A percentile compares a stretch with the other conserved stretches of the same genome.
Evolutionary conservation across 2,888 invertebrate genomes (phyloP).

Genomic region (Orchesella flavescens): DNA sequence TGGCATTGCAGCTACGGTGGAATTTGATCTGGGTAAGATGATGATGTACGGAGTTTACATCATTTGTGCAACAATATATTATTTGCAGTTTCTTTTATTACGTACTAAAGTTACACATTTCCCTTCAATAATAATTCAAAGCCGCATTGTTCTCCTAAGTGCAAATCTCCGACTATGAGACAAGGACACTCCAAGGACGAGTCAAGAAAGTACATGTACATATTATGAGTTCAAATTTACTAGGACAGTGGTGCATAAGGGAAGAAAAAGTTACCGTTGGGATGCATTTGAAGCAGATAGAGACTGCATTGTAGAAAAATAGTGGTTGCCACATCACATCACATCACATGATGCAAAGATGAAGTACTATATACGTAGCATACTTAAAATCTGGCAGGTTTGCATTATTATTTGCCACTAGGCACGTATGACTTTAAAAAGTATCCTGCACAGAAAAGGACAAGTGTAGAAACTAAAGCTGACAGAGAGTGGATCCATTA

Average conservation of each 20-base stretch:
- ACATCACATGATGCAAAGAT: background rate
- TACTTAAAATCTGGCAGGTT: background rate
- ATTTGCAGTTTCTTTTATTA: background rate
- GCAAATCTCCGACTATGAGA: slow-evolving; percentile 8
- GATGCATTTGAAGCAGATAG: background rate
- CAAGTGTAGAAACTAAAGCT: background rate
- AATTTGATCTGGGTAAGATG: slow-evolving; percentile 3
- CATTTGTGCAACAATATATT: too few relatives aligned
- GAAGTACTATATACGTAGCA: background rate
- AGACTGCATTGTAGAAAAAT: background rate
- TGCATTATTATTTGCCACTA: background rate
- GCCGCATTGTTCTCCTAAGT: background rate
- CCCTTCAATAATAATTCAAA: too few relatives aligned
- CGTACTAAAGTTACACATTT: too few relatives aligned
- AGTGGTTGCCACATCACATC: background rate
- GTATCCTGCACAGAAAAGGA: too few relatives aligned
- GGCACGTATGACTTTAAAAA: background rate
- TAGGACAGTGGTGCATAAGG: background rate
- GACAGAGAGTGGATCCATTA: too few relatives aligned
- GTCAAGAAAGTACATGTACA: background rate
- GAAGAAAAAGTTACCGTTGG: slow-evolving; percentile 2
- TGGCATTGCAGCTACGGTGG: slow-evolving; percentile 1
- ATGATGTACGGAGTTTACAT: background rate
- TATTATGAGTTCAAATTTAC: background rate
- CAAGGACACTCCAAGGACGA: slow-evolving; percentile 57